Evolutionary conservation across 2,888 invertebrate species (phyloP), one percentile per base, ranked within the genome.

Genomic region (Cylloceria caligata): DNA sequence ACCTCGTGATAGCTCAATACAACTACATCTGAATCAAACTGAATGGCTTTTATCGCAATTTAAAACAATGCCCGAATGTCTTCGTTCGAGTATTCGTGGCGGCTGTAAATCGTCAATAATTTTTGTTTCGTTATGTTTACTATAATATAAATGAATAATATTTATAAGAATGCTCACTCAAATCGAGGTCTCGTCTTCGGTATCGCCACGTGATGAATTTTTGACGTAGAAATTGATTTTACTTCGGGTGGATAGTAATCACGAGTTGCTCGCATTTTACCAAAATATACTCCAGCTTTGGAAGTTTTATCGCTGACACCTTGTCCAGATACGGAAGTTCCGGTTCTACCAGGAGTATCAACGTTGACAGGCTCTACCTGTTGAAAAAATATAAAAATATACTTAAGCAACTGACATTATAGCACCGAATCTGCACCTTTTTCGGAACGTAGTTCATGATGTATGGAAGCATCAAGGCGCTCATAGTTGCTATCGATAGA

Each of bases 131-230:
- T 45, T 16, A n/a, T 5, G 1, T 16, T 16, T 16, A 16, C 16
- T 3, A 34, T 6, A 24, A 2, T 30, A 3, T n/a, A 19, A 13
- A 16, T 55, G 7, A n/a, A 9, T 5, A 55, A 64, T 36, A 36
- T 11, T 30, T 24, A 39, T 3, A 69, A n/a, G 0, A 2, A 45
- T 39, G 55, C 67, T 72, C 30, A 82, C 82, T 76, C 79, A 42
- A 75, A 79, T 47, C 79, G 75, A 3, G 72, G 27, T 68, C 79
- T 82, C 36, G 79, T 75, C 52, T 68, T 79, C 3, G 79, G 52
- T 52, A 82, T 75, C 42, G 68, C 72, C 2, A 82, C 67, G 47
- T 72, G 79, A 82, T 82, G 79, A 55, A 82, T 72, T 71, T 60
- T 79, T 13, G 82, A 76, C 19, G 82, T 76, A 16, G 68, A 55